Percentiles rank a stretch among this genome's conserved stretches.
phyloP scores from a whole-genome alignment of 2,797 vertebrate species.

The Erpetoichthys calabaricus region DNA sequence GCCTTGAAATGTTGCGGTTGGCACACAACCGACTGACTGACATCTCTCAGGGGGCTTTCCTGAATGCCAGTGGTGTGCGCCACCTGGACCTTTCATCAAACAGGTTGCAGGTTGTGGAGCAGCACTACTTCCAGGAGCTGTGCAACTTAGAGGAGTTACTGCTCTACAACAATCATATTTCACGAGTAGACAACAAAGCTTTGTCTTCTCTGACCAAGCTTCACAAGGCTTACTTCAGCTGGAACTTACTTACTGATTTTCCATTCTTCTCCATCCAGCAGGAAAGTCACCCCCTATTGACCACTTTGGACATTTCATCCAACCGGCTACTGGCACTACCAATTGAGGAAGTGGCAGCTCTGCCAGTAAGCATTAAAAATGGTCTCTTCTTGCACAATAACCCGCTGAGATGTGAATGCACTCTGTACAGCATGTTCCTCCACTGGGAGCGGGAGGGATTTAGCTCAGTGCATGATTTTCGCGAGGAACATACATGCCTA shows the following conservation, averaged over 20 bases:
- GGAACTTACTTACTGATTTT: slow-evolving; percentile 71
- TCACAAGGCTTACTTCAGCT: slow-evolving; percentile 69
- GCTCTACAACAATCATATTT: slow-evolving; percentile 74
- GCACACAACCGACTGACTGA: slow-evolving; percentile 57
- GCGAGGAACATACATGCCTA: slow-evolving; percentile 59
- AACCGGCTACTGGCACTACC: slow-evolving; percentile 65
- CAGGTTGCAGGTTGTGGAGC: slow-evolving; percentile 42
- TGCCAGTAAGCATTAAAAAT: slow-evolving; percentile 55
- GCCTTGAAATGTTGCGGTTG: slow-evolving; percentile 54
- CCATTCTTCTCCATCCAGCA: slow-evolving; percentile 67
- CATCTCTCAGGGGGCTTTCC: slow-evolving; percentile 49
- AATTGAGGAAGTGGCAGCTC: slow-evolving; percentile 39
- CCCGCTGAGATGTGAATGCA: slow-evolving; percentile 69
- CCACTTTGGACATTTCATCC: slow-evolving; percentile 73
- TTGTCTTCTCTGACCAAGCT: slow-evolving; percentile 52
- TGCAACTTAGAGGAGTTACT: slow-evolving; percentile 62
- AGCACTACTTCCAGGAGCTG: slow-evolving; percentile 59
- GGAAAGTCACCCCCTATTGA: slow-evolving; percentile 49
- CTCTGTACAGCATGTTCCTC: slow-evolving; percentile 59
- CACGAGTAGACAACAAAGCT: slow-evolving; percentile 49
- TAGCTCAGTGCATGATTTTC: slow-evolving; percentile 57
- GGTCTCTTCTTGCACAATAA: slow-evolving; percentile 88
- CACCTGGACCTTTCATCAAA: slow-evolving; percentile 87
- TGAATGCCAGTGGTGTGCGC: slow-evolving; percentile 55
- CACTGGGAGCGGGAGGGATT: slow-evolving; percentile 61